Evolutionary conservation across 2,888 invertebrate genomes (phyloP), one percentile per base, ranked within the genome.

Genomic region (Agrochola lota): DNA sequence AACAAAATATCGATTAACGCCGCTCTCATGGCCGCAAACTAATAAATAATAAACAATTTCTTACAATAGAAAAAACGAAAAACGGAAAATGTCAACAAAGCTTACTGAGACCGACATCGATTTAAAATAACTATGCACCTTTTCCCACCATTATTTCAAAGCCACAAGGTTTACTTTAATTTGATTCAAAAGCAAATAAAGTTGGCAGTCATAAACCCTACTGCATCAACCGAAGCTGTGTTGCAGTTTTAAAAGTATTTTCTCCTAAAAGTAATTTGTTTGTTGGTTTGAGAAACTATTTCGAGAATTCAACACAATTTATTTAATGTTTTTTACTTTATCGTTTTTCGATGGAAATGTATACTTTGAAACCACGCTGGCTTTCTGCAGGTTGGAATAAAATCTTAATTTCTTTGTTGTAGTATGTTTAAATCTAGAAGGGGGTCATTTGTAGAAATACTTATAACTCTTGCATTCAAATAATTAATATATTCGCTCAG

Each of bases 41-140:
- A 85, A 85, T 85, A 87, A 85, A 88, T 88, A 87, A 88, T 88
- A 88, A 88, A 88, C 87, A 85, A 87, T 87, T 87, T 86, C 88
- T 85, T 91, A 93, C 93, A 94, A 93, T 94, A 93, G 93, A 91
- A 85, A 93, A 92, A 94, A 92, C 91, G 93, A 93, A 91, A 94
- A 91, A 87, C 88, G 87, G 88, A 91, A 93, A 93, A 94, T 93
- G 92, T 94, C 94, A 94, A 93, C 93, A 93, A 91, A 91, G 83
- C 86, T 69, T 80, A 84, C 88, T 87, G 87, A 79, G 85, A 81
- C 89, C 88, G 84, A 85, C 88, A 83, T 87, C 86, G 81, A 85
- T 78, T 80, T 83, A 84, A 83, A 84, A 80, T 81, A 82, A 77
- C 71, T 68, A 40, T 74, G 26, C 74, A 77, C 59, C 4, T 15